Base-by-base conservation (phyloP, 2,888 invertebrate species). In the Epistrophe grossulariae region DNA sequence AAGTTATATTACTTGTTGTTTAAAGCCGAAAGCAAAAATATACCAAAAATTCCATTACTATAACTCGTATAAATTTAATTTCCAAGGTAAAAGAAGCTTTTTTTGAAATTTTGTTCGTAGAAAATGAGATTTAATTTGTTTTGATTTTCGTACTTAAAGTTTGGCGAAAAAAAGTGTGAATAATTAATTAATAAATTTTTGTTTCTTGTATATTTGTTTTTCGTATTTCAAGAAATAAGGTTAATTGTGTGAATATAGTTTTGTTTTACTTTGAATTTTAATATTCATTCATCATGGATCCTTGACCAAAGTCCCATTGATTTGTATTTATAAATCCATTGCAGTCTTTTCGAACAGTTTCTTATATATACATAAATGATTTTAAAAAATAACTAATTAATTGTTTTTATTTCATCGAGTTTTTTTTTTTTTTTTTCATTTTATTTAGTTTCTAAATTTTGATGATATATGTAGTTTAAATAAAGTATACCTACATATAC, bases 241-340 rank as follows among this genome's bases (percentile, higher is more conserved):
- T 87, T 79, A 70, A 87, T 79, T 87, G 55, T 87, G 82, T 87
- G 74, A 74, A 85, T 85, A 85, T 85, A 85, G 85, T 74, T 73
- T 62, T 48, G 79, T 83, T 76, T 52, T 17, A 45, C 31, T 62
- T 82, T 70, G 24, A 59, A 57, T 68, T 73, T 76, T 28, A 55
- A 71, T 55, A 79, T 45, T 57, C 50, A 71, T 50, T 66, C 35
- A 68, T 50, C 66, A 74, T 73, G 15, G 24, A 38, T 73, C 60
- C 55, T 70, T 9, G 31, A 45, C 19, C 31, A n/a, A 35, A 57
- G 55, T 19, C 19, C 52, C 50, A 24, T 62, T 48, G 31, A 66
- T 31, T 45, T 28, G 17, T 50, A 50, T 59, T 2, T n/a, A 24
- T 24, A 24, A 24, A 19, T 55, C 8, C 45, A 66, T 70, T 19